Conservation (phyloP, 1,140 invertebrate genomes). For the Habropoda laboriosa region DNA sequence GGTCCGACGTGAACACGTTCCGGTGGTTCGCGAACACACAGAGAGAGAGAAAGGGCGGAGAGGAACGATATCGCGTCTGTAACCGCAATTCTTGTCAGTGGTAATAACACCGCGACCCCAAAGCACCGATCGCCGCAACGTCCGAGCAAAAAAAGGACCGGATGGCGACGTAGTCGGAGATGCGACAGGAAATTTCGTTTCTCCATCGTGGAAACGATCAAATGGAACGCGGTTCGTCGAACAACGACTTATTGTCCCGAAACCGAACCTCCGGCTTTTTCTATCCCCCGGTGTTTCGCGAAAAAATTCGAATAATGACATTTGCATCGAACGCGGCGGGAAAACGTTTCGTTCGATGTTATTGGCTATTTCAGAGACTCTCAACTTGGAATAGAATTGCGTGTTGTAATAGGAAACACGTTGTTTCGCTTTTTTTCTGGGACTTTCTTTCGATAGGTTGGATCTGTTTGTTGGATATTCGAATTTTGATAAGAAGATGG, state of each 20-base stretch:
- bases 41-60: no score
- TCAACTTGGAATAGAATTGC: no score
- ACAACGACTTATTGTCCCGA: neutral
- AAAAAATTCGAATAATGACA: neutral
- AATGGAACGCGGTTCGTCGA: neutral
- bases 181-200: neutral
- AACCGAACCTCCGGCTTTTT: neutral
- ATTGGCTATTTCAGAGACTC: no score
- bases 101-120: neutral
- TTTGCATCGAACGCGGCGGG: neutral
- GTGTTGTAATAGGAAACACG: no score
- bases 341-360: neutral
- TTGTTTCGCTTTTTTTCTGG: no score
- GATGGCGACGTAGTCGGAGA: neutral
- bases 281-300: neutral
- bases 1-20: neutral
- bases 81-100: constrained; percentile 14
- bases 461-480: no score
- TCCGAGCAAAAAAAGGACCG: neutral
- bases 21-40: neutral
- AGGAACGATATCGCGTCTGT: neutral
- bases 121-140: neutral
- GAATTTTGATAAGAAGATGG: no score
- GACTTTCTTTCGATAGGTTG: no score
- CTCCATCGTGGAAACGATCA: neutral